A percentile compares a stretch with the other conserved stretches of the same genome.
Evolutionary conservation across 2,113 vertebrate genomes (phyloP).

Genomic region (Syngnathus floridae): DNA sequence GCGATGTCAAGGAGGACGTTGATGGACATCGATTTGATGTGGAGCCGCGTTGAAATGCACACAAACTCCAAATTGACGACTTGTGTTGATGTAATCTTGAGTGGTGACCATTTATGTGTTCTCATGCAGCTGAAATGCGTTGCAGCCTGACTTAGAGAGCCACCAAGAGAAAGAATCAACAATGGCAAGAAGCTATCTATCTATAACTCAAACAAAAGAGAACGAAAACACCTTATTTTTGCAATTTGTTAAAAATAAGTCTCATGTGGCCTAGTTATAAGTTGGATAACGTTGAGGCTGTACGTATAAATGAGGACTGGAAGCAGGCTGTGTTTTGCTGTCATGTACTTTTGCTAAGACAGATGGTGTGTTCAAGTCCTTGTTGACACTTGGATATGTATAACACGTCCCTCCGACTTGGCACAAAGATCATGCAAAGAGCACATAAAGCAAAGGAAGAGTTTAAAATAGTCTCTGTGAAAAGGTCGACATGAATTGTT

Average conservation of each 20-base stretch:
- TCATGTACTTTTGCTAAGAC: conserved; percentile 34
- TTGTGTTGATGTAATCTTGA: neutral
- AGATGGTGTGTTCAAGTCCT: neutral
- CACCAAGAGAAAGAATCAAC: neutral
- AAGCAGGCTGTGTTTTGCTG: conserved; percentile 27
- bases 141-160: neutral
- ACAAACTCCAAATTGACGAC: neutral
- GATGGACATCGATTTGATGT: neutral
- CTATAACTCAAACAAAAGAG: conserved; percentile 16
- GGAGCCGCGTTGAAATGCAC: neutral
- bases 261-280: conserved; percentile 41
- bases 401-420: neutral
- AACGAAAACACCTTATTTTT: conserved; percentile 16
- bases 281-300: conserved; percentile 34
- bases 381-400: neutral
- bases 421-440: conserved; percentile 20
- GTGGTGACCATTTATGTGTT: neutral
- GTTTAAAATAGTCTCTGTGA: conserved; percentile 20
- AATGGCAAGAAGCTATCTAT: conserved; percentile 7
- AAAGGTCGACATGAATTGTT: conserved; percentile 45
- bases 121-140: neutral
- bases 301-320: conserved; percentile 17
- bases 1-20: neutral
- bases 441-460: neutral
- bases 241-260: conserved; percentile 46